phyloP scores from a whole-genome alignment of 2,888 invertebrate genomes.

The Caenorhabditis afra region DNA sequence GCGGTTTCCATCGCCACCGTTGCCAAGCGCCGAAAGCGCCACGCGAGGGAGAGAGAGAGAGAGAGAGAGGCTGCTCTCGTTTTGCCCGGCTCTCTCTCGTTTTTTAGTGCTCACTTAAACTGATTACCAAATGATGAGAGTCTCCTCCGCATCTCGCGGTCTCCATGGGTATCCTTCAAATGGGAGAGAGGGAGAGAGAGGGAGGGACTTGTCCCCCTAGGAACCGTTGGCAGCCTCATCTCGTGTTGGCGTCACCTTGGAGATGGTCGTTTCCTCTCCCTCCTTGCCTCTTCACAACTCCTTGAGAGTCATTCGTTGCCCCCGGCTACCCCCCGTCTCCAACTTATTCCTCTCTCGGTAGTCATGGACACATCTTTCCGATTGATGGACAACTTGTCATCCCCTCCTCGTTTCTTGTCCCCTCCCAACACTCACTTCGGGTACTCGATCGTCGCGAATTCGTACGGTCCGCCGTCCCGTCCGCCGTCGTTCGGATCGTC shows the following conservation, averaged over 20 bases:
- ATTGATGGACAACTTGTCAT: too few relatives aligned
- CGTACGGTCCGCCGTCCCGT: neutral
- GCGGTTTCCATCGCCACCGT: slow-evolving; percentile 54
- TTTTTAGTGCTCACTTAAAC: slow-evolving; percentile 23
- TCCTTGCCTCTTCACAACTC: slow-evolving; percentile 20
- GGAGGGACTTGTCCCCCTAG: slow-evolving; percentile 13
- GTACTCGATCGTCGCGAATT: slow-evolving; percentile 13
- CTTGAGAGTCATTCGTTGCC: neutral
- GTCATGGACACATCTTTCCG: too few relatives aligned
- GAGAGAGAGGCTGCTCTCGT: too few relatives aligned
- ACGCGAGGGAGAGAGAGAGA: too few relatives aligned
- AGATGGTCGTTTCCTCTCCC: slow-evolving; percentile 57
- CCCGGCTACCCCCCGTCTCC: neutral
- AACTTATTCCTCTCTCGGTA: neutral
- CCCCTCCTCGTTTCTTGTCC: slow-evolving; percentile 2
- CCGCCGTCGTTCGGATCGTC: neutral
- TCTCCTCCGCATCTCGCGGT: neutral
- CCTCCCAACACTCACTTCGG: slow-evolving; percentile 13
- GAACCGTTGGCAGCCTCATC: slow-evolving; percentile 49
- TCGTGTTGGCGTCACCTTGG: slow-evolving; percentile 51
- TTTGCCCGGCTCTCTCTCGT: neutral
- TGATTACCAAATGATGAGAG: slow-evolving; percentile 5
- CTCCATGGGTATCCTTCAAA: neutral
- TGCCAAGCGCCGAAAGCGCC: slow-evolving; percentile 22
- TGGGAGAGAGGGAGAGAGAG: too few relatives aligned